phyloP scores from a whole-genome alignment of 2,888 invertebrate genomes.

The Hoplodrina blanda region DNA sequence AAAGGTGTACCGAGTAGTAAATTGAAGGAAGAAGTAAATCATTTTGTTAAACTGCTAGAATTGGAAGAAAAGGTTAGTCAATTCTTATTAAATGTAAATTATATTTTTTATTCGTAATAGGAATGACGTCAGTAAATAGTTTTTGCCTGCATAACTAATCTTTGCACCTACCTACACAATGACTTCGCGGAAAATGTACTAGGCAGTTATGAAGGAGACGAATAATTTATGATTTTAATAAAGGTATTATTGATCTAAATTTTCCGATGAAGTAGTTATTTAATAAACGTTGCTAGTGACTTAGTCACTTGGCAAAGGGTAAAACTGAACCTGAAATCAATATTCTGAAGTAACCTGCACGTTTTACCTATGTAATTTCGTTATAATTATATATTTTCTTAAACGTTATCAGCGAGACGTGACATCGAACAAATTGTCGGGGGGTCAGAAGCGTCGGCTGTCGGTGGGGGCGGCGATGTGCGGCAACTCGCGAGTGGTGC shows the following conservation, averaged over 20 bases:
- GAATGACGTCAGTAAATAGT: constrained; percentile 22
- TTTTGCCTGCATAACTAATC: constrained; percentile 30
- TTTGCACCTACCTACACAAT: constrained; percentile 23
- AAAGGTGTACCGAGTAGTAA: constrained; percentile 91
- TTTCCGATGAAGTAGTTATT: constrained; percentile 6
- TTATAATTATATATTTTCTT: not conserved
- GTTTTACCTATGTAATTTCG: not conserved
- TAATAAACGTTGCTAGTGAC: constrained; percentile 2
- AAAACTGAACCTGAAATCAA: not conserved
- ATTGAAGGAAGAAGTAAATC: constrained; percentile 91
- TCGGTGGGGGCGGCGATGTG: constrained; percentile 97
- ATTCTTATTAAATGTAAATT: constrained; percentile 14
- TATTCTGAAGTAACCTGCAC: not conserved
- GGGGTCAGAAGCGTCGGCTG: constrained; percentile 98
- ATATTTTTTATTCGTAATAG: not conserved
- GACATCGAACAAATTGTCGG: constrained; percentile 93
- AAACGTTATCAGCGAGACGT: constrained; percentile 85
- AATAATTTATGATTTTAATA: constrained; percentile 15
- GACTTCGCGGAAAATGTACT: constrained; percentile 23
- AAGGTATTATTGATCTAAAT: constrained; percentile 5
- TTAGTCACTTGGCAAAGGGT: not conserved
- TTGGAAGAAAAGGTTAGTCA: constrained; percentile 91
- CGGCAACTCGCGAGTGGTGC: constrained; percentile 93
- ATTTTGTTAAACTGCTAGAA: constrained; percentile 92
- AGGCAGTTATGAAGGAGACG: constrained; percentile 1